Evolutionary conservation across 1,140 invertebrate genomes (phyloP).

Genomic region (Nasonia longicornis): DNA sequence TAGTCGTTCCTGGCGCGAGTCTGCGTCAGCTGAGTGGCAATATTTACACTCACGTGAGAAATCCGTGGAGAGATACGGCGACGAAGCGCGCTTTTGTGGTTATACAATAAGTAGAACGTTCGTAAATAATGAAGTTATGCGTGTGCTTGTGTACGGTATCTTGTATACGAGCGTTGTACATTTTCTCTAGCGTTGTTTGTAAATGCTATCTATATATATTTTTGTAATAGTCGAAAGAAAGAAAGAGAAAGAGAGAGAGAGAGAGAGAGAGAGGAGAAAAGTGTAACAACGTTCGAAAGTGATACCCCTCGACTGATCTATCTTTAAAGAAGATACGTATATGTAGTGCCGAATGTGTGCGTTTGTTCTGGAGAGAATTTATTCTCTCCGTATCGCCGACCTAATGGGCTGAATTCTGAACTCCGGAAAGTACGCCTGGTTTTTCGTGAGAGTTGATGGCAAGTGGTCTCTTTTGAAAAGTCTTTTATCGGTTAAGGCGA

Average conservation of each 20-base stretch:
- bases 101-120: constrained; percentile 14
- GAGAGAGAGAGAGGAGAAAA: background rate
- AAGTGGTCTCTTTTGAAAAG: background rate
- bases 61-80: background rate
- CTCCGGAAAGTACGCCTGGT: background rate
- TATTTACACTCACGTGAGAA: constrained; percentile 5
- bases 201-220: constrained; percentile 50
- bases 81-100: background rate
- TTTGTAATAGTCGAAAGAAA: constrained; percentile 48
- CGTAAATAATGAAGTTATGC: constrained; percentile 18
- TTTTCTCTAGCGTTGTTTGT: constrained; percentile 45
- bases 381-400: background rate
- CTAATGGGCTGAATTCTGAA: background rate
- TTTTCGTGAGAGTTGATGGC: constrained; percentile 6
- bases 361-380: background rate
- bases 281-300: background rate
- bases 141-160: background rate
- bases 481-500: background rate
- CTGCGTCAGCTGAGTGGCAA: background rate
- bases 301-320: background rate
- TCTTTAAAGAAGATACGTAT: constrained; percentile 6
- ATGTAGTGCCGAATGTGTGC: background rate
- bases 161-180: constrained; percentile 24
- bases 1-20: background rate
- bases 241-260: background rate